These are phyloP conservation scores for Drosophila koepferae DNA, from an alignment of 2,888 invertebrate genomes.

Conservation along the genomic window DNA sequence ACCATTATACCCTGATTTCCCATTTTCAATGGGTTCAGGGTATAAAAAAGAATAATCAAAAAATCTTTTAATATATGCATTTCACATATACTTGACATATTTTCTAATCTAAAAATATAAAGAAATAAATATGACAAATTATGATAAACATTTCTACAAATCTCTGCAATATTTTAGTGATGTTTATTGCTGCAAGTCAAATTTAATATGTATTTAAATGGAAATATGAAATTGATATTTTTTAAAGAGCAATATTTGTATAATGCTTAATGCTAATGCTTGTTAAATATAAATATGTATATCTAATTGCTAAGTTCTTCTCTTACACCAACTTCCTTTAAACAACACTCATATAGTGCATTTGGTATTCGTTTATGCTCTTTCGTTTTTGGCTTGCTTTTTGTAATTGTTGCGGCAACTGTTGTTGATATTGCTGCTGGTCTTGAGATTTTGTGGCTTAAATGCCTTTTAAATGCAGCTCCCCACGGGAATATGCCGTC, in stretches of 20 bases:
- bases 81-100: background rate
- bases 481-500: constrained; percentile 77
- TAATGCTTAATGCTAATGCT: no score
- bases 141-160: background rate
- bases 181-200: background rate
- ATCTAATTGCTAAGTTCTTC: background rate
- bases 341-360: constrained; percentile 18
- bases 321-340: background rate
- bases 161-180: background rate
- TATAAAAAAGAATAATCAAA: no score
- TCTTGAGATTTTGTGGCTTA: constrained; percentile 77
- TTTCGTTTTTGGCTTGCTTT: constrained; percentile 29
- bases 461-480: constrained; percentile 80
- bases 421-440: constrained; percentile 62
- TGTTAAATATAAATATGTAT: background rate
- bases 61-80: background rate
- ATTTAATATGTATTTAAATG: background rate
- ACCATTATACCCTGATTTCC: no score
- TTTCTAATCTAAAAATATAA: background rate
- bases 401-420: constrained; percentile 68
- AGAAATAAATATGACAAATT: background rate
- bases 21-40: no score
- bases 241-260: background rate
- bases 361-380: constrained; percentile 32
- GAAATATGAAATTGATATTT: background rate